Evolutionary conservation across 2,797 vertebrate genomes (phyloP), one percentile per base, ranked within the genome.

Genomic region (Pterois miles): DNA sequence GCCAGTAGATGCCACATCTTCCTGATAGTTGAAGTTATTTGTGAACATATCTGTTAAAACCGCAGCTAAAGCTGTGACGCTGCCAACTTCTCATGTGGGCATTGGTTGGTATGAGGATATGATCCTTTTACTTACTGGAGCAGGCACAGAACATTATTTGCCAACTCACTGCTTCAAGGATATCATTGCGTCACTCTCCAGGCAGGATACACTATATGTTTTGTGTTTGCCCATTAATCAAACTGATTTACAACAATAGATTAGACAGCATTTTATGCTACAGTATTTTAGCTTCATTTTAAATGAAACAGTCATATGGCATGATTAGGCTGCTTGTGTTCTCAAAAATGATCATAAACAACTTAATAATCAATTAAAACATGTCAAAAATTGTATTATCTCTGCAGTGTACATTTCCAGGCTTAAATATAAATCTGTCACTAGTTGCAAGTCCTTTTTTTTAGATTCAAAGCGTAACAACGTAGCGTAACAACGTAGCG

Each of bases 51-150:
- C 38, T 16, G 16, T 56, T 5, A 20, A 33, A 76, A 72, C 46
- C 36, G 1, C 52, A 65, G 13, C 3, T 6, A 0, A 0, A n/a
- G 4, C 14, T 18, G 5, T 7, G 2, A 27, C 4, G 12, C 18
- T 60, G 60, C 52, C 46, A 66, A 65, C 56, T 50, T 76, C 18
- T 78, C 27, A 60, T 83, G 56, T 5, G 7, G 10, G 1, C 4
- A 56, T 13, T 9, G 7, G 16, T 20, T 80, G 82, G 79, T 77
- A 89, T 90, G 91, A 90, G 81, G 86, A 90, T 46, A 11, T 22
- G 0, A 1, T 16, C 0, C 2, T 6, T 16, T 10, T n/a, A 25
- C 4, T 65, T 64, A 25, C 36, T 0, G 5, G 68, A 46, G 56
- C 5, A 68, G 0, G 1, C 12, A 22, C 10, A 34, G 13, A 34